Conservation (phyloP, 2,888 invertebrate genomes). For the Lochmaea capreae region DNA sequence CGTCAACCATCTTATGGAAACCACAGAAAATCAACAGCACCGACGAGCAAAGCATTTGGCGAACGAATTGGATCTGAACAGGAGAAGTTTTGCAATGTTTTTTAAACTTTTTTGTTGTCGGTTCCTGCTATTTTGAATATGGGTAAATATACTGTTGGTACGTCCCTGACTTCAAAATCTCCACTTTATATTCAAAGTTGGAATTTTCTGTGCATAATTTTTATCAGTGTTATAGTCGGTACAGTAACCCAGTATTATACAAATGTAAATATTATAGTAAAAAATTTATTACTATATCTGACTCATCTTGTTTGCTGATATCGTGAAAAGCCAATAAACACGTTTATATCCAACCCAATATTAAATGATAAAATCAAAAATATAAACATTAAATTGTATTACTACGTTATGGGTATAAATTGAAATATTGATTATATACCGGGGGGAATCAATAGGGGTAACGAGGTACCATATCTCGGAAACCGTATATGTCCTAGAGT, state of each 20-base stretch:
- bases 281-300: constrained; percentile 30
- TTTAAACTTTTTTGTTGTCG: background rate
- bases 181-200: constrained; percentile 35
- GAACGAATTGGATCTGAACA: too few species aligned
- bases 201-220: constrained; percentile 32
- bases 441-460: too few species aligned
- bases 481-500: too few species aligned
- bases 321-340: constrained; percentile 17
- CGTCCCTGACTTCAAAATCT: constrained; percentile 6
- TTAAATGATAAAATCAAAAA: background rate
- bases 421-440: background rate
- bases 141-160: background rate
- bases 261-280: constrained; percentile 21
- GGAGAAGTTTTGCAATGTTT: background rate
- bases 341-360: constrained; percentile 8
- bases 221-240: constrained; percentile 34
- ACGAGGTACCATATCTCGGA: too few species aligned
- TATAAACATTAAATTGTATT: background rate
- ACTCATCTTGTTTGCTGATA: constrained; percentile 28
- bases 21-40: too few species aligned
- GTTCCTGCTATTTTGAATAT: background rate
- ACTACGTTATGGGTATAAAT: background rate
- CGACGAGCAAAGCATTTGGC: too few species aligned
- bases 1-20: too few species aligned
- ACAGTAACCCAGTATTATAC: constrained; percentile 36